Conservation (phyloP, 2,113 vertebrate species). For the Collichthys lucidus region DNA sequence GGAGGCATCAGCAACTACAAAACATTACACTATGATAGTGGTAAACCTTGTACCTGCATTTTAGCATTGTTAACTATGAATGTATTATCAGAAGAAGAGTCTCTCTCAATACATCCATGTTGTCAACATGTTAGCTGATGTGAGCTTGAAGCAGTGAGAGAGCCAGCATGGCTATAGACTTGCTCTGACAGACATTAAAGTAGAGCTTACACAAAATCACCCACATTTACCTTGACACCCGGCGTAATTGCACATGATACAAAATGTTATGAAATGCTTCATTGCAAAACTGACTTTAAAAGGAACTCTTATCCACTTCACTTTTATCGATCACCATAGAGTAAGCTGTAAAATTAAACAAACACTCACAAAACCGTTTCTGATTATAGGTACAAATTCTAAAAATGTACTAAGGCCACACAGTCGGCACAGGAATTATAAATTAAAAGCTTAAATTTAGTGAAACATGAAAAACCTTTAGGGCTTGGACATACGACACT, state of each 20-base stretch:
- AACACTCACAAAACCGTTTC: not conserved
- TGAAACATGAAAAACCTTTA: not conserved
- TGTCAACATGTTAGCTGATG: slow-evolving; percentile 1
- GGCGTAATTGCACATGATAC: not conserved
- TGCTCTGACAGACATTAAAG: not conserved
- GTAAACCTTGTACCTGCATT: not conserved
- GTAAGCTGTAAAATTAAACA: not conserved
- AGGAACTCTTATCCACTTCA: not conserved
- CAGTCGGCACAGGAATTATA: not conserved
- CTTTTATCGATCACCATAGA: not conserved
- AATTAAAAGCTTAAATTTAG: not conserved
- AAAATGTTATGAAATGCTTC: not conserved
- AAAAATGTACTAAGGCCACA: not conserved
- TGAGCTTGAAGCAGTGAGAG: not conserved
- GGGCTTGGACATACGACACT: too few relatives aligned
- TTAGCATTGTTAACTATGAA: not conserved
- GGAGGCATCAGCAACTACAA: slow-evolving; percentile 56
- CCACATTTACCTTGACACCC: not conserved
- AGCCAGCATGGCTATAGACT: not conserved
- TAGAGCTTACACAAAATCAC: not conserved
- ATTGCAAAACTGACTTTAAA: not conserved
- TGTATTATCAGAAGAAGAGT: not conserved
- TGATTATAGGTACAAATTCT: not conserved
- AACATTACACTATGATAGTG: not conserved
- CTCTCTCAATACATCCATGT: slow-evolving; percentile 12